These are phyloP conservation scores for Gallinago jamesoni DNA, from an alignment of 2,113 vertebrate genomes.

Conservation along the genomic window DNA sequence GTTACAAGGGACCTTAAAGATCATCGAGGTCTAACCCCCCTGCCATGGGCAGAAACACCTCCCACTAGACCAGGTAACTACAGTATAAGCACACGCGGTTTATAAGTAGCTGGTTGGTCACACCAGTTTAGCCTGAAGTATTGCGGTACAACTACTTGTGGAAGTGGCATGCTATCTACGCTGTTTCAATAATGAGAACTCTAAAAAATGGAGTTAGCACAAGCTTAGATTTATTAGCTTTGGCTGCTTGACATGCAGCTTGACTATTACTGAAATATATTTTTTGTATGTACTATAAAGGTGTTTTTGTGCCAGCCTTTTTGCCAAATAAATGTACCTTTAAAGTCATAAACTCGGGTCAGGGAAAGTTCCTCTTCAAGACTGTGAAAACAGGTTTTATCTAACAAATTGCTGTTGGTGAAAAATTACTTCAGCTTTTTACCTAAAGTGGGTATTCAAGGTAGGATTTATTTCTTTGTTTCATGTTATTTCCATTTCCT, in stretches of 20 bases:
- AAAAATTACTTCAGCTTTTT: slow-evolving; percentile 62
- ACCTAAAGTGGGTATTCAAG: slow-evolving; percentile 32
- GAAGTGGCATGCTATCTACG: background rate
- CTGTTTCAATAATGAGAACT: background rate
- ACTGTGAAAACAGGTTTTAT: background rate
- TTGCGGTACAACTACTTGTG: background rate
- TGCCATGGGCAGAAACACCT: no score
- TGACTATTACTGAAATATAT: background rate
- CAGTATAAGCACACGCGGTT: background rate
- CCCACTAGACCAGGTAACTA: no score
- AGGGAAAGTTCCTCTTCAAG: slow-evolving; percentile 14
- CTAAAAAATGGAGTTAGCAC: background rate
- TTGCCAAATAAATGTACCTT: slow-evolving; percentile 34
- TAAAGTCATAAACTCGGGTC: slow-evolving; percentile 16
- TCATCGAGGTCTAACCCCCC: no score
- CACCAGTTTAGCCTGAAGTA: background rate
- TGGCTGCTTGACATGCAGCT: background rate
- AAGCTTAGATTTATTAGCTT: background rate
- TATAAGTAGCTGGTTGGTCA: background rate
- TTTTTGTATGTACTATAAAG: background rate
- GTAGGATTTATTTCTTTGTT: slow-evolving; percentile 70
- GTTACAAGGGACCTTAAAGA: no score
- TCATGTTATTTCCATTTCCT: slow-evolving; percentile 56
- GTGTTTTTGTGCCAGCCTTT: background rate
- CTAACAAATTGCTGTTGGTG: slow-evolving; percentile 36